Evolutionary conservation across 2,113 vertebrate genomes (phyloP), one percentile per base, ranked within the genome.

Genomic region (Xiphophorus maculatus): DNA sequence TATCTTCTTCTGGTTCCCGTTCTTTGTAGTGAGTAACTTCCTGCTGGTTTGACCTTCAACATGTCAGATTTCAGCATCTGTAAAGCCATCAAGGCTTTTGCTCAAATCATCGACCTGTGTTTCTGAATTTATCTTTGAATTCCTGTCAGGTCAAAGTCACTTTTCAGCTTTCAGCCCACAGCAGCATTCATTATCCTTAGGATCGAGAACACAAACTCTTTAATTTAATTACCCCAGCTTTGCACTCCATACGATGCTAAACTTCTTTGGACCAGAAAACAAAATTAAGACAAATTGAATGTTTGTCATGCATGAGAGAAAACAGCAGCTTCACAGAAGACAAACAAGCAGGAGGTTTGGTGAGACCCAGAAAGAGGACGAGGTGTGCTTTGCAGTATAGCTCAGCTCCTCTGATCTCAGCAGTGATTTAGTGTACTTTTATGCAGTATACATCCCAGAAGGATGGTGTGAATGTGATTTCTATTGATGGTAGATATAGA

Each of bases 371-470:
- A 84, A 63, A 64, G 74, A 73, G 63, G 74, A 32, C 1, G 17
- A 27, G 22, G 15, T 35, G 51, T 63, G 19, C 60, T 33, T 40
- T 61, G 30, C 69, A 27, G 66, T 51, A 58, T 25, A 10, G 42
- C 44, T 44, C 27, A 58, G 54, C 58, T 48, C 69, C 74, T 76
- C 69, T 71, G 58, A 28, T 73, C 62, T 79, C 48, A 70, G 69
- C 67, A 48, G 37, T 82, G 76, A 82, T 90, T 83, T 68, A 74
- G 82, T 80, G 54, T 58, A 66, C 73, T 63, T 40, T 81, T 64
- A 71, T 3, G 37, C n/a, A 76, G 54, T 9, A 73, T 73, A 68
- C 71, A 54, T 69, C 67, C 76, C 66, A 86, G 79, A 81, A 84
- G 48, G 32, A 76, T 58, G 60, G 40, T 76, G 48, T 77, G 69